phyloP scores from a whole-genome alignment of 2,888 invertebrate genomes.

The Julus scandinavius region DNA sequence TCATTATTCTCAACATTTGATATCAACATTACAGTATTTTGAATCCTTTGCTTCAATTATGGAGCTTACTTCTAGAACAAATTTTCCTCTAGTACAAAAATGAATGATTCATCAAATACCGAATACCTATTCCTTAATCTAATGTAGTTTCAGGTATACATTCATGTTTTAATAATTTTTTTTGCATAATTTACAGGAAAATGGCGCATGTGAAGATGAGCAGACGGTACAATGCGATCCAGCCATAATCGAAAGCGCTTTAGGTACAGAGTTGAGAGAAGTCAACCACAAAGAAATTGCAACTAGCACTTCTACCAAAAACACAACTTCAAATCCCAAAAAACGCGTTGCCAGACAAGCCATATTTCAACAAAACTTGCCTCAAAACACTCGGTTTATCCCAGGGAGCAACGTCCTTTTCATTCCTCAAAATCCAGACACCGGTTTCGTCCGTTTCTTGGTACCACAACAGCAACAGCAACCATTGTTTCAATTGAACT shows the following conservation, averaged over 20 bases:
- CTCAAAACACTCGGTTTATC: not conserved
- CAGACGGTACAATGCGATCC: not conserved
- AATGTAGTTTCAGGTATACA: no score
- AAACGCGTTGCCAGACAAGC: constrained; percentile 24
- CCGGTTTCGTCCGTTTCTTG: constrained; percentile 3
- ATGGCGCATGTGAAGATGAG: constrained; percentile 10
- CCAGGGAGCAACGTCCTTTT: constrained; percentile 35
- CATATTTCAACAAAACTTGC: not conserved
- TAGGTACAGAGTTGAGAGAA: not conserved
- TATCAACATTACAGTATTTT: no score
- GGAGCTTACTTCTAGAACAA: no score
- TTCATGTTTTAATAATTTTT: not conserved
- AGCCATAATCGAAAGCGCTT: not conserved
- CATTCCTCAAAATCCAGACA: constrained; percentile 15
- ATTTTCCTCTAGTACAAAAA: no score
- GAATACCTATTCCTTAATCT: no score
- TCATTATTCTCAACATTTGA: no score
- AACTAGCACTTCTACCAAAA: not conserved
- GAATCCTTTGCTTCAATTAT: no score
- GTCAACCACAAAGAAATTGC: not conserved
- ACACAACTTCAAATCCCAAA: not conserved
- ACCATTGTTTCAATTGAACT: constrained; percentile 25
- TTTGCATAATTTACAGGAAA: constrained; percentile 27
- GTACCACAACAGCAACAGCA: constrained; percentile 25
- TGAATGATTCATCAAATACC: no score